phyloP scores from a whole-genome alignment of 2,797 vertebrate genomes.

The Urocyon cinereoargenteus region DNA sequence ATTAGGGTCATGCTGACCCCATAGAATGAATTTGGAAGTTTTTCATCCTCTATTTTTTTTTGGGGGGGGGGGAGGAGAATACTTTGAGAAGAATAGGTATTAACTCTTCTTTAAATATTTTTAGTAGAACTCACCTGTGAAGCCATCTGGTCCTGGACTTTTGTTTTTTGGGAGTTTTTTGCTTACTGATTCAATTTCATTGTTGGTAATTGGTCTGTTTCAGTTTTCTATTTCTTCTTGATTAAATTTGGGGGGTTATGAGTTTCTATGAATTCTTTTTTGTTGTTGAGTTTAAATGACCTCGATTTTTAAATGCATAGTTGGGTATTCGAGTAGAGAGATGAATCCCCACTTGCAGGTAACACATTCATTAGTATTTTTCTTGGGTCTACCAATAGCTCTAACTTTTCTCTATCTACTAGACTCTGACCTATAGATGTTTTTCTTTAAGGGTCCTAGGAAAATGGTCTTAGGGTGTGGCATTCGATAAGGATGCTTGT shows the following conservation, averaged over 20 bases:
- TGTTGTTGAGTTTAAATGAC: not conserved
- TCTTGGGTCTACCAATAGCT: not conserved
- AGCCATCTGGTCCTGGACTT: not conserved
- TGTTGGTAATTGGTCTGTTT: not conserved
- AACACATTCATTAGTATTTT: not conserved
- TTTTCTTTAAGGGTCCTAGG: not conserved
- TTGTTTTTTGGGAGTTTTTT: not conserved
- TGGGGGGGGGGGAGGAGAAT: not conserved
- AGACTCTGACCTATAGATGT: not conserved
- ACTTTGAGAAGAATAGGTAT: not conserved
- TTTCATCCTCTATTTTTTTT: too few relatives aligned
- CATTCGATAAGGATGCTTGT: not conserved
- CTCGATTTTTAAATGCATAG: not conserved
- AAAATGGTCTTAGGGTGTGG: not conserved
- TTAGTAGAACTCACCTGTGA: not conserved
- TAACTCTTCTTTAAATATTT: not conserved
- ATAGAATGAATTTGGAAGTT: not conserved
- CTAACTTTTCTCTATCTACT: not conserved
- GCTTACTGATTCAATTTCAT: not conserved
- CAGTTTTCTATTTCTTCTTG: not conserved
- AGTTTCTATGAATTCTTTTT: not conserved
- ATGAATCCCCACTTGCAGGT: not conserved
- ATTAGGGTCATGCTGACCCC: not conserved
- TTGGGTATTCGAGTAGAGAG: not conserved
- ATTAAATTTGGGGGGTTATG: not conserved